phyloP scores from a whole-genome alignment of 2,888 invertebrate species.

The Sarcophaga caerulescens region DNA sequence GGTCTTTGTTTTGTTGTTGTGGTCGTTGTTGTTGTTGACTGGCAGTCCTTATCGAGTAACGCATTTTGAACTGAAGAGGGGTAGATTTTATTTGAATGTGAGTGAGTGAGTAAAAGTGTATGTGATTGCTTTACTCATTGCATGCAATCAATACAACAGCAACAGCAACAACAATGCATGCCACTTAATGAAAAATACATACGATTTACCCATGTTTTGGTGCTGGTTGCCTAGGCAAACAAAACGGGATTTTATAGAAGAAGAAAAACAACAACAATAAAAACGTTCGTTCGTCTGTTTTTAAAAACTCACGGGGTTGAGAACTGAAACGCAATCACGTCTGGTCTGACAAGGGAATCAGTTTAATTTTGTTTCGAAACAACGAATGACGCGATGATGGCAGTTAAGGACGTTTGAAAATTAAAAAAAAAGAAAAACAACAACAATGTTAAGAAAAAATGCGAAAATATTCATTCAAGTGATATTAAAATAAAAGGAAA shows the following conservation, averaged over 20 bases:
- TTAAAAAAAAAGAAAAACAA: constrained; percentile 11
- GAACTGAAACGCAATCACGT: constrained; percentile 62
- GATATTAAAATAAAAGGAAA: constrained; percentile 15
- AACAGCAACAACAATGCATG: constrained; percentile 26
- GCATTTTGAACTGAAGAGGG: constrained; percentile 14
- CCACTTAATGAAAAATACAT: constrained; percentile 17
- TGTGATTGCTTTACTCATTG: neutral
- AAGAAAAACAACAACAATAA: neutral
- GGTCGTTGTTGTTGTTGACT: neutral
- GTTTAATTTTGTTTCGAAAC: constrained; percentile 56
- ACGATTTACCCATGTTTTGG: neutral
- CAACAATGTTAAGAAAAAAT: constrained; percentile 23
- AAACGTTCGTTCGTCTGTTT: constrained; percentile 16
- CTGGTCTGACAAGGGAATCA: constrained; percentile 61
- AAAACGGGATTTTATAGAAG: constrained; percentile 21
- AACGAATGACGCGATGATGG: constrained; percentile 34
- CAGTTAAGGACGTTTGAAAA: constrained; percentile 31
- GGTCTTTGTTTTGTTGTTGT: constrained; percentile 10
- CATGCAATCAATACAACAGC: neutral
- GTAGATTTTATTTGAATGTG: constrained; percentile 3
- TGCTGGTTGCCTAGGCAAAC: constrained; percentile 25
- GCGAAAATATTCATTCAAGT: constrained; percentile 46
- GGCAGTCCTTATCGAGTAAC: neutral
- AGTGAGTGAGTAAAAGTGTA: neutral
- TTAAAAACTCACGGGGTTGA: constrained; percentile 45